These are phyloP conservation scores for Myiagra hebetior DNA, from an alignment of 2,113 vertebrate genomes.

Conservation along the genomic window DNA sequence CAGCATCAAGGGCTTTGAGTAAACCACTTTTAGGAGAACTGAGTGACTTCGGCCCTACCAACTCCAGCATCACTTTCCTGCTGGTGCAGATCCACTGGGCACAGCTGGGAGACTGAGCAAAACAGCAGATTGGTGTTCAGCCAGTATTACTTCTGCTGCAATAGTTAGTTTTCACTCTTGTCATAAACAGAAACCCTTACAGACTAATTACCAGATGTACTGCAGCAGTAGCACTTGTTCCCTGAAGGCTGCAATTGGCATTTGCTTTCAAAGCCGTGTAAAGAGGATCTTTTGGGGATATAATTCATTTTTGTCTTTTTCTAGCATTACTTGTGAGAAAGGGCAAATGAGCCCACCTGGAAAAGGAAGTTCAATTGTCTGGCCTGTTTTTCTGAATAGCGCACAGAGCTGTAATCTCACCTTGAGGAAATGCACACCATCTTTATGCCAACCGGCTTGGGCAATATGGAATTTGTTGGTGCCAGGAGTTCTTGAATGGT, in stretches of 20 bases:
- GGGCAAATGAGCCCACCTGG: neutral
- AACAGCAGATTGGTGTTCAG: neutral
- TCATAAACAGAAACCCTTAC: neutral
- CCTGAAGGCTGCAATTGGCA: neutral
- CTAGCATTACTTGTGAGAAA: neutral
- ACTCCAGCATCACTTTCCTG: neutral
- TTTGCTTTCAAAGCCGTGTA: neutral
- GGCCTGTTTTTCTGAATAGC: neutral
- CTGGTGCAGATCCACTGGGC: neutral
- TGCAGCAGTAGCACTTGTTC: neutral
- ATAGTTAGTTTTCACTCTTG: neutral
- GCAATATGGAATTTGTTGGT: neutral
- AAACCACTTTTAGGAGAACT: neutral
- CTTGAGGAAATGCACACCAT: neutral
- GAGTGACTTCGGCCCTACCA: neutral
- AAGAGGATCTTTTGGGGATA: neutral
- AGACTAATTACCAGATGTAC: constrained; percentile 1
- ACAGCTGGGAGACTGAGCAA: neutral
- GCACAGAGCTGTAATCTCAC: neutral
- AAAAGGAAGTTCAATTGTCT: neutral
- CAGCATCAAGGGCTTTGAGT: neutral
- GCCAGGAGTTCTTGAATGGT: neutral
- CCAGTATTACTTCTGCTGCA: neutral
- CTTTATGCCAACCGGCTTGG: neutral
- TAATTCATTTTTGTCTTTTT: neutral